These are phyloP conservation scores for Amphipyra tragopoginis DNA, from an alignment of 2,888 invertebrate genomes.

Conservation along the genomic window DNA sequence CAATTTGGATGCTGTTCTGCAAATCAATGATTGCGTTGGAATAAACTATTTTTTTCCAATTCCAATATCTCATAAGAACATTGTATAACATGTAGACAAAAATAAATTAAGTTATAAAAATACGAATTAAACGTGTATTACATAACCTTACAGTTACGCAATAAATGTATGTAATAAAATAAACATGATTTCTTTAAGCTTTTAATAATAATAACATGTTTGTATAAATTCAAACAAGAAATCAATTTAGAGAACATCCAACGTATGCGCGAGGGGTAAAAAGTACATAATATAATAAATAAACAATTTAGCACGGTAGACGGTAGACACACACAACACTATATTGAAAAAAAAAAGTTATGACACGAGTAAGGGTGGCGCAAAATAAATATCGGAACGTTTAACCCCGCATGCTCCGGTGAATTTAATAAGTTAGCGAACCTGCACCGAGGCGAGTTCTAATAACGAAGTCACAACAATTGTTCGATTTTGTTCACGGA, in stretches of 20 bases:
- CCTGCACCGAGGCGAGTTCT: slow-evolving; percentile 20
- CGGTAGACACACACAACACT: not conserved
- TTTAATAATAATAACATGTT: not conserved
- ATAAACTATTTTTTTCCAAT: too few species aligned
- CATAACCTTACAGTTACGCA: not conserved
- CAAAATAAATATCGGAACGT: slow-evolving; percentile 18
- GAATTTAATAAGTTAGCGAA: slow-evolving; percentile 37
- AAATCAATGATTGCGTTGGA: too few species aligned
- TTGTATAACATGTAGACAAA: too few species aligned
- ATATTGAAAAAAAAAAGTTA: slow-evolving; percentile 6
- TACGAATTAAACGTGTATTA: too few species aligned
- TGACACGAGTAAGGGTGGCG: not conserved
- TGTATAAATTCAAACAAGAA: slow-evolving; percentile 1
- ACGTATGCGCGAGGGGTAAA: not conserved
- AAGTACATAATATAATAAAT: slow-evolving; percentile 8
- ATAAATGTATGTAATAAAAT: not conserved
- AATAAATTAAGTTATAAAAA: too few species aligned
- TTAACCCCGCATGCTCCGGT: slow-evolving; percentile 7
- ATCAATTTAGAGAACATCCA: slow-evolving; percentile 8
- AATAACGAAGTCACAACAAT: slow-evolving; percentile 54
- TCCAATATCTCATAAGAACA: too few species aligned
- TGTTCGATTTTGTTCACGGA: slow-evolving; percentile 64
- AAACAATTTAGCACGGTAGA: slow-evolving; percentile 9
- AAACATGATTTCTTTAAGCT: not conserved
- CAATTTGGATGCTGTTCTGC: too few species aligned